phyloP scores from a whole-genome alignment of 1,140 invertebrate genomes.

The Brachystomella parvula region DNA sequence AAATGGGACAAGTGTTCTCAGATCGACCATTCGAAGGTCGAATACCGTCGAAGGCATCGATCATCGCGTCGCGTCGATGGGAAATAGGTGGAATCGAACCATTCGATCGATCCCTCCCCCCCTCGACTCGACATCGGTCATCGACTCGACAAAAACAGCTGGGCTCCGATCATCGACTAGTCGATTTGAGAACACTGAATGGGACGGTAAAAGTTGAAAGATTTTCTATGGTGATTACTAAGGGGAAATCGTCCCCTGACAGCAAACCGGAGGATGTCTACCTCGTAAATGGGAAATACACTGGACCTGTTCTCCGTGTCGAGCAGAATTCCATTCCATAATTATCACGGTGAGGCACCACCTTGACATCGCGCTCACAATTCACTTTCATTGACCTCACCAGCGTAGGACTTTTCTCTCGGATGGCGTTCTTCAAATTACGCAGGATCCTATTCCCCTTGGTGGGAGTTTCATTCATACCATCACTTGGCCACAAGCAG shows the following conservation, averaged over 20 bases:
- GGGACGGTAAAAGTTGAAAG: background rate
- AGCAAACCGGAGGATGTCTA: constrained; percentile 2
- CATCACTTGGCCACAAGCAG: background rate
- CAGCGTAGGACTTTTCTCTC: constrained; percentile 74
- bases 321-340: background rate
- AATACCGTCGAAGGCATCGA: too few species aligned
- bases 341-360: constrained; percentile 8
- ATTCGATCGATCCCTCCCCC: too few species aligned
- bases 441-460: constrained; percentile 79
- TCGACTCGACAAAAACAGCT: too few species aligned
- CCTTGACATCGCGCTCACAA: constrained; percentile 41
- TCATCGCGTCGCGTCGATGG: too few species aligned
- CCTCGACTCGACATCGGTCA: too few species aligned
- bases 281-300: constrained; percentile 14
- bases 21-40: too few species aligned
- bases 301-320: background rate
- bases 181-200: too few species aligned
- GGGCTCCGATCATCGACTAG: too few species aligned
- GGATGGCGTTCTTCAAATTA: constrained; percentile 82
- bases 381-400: constrained; percentile 82
- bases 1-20: too few species aligned
- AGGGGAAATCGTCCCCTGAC: background rate
- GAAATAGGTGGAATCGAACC: too few species aligned
- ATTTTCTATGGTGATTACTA: background rate
- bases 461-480: constrained; percentile 41